These are phyloP conservation scores for Macrobrachium rosenbergii DNA, from an alignment of 1,140 invertebrate species.

Conservation along the genomic window DNA sequence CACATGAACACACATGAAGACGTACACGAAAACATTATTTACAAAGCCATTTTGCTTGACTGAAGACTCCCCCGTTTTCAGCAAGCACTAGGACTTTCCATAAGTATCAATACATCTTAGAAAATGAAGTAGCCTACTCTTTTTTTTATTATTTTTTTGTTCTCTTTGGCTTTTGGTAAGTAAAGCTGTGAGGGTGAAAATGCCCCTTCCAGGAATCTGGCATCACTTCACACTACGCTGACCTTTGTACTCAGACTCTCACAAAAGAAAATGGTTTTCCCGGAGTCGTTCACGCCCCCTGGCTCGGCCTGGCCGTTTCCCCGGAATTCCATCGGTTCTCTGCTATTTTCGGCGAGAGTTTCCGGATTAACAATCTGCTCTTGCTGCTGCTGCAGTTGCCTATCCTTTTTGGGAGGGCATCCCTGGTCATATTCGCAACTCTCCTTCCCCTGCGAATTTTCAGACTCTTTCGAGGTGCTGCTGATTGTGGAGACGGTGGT, in stretches of 20 bases:
- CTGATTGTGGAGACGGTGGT: background rate
- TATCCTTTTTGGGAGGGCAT: too few relatives aligned
- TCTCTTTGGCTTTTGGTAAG: background rate
- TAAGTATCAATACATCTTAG: background rate
- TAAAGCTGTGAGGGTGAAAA: background rate
- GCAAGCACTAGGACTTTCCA: too few relatives aligned
- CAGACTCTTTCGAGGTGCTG: background rate
- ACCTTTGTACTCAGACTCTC: conserved; percentile 29
- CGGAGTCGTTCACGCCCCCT: background rate
- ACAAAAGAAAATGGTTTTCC: conserved; percentile 24
- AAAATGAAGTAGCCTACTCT: background rate
- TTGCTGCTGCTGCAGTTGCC: too few relatives aligned
- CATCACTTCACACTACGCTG: conserved; percentile 26
- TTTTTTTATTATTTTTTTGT: background rate
- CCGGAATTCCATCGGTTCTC: background rate
- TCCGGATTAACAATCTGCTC: too few relatives aligned
- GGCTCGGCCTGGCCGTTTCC: conserved; percentile 4
- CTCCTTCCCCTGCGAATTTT: background rate
- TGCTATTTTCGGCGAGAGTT: background rate
- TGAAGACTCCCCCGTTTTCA: too few relatives aligned
- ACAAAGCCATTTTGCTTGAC: background rate
- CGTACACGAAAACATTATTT: background rate
- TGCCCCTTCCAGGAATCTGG: background rate
- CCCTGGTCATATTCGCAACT: too few relatives aligned
- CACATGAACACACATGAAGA: background rate